A percentile compares a stretch with the other conserved stretches of the same genome.
Evolutionary conservation across 2,113 vertebrate species (phyloP).

Genomic region (Hepsetus odoe): DNA sequence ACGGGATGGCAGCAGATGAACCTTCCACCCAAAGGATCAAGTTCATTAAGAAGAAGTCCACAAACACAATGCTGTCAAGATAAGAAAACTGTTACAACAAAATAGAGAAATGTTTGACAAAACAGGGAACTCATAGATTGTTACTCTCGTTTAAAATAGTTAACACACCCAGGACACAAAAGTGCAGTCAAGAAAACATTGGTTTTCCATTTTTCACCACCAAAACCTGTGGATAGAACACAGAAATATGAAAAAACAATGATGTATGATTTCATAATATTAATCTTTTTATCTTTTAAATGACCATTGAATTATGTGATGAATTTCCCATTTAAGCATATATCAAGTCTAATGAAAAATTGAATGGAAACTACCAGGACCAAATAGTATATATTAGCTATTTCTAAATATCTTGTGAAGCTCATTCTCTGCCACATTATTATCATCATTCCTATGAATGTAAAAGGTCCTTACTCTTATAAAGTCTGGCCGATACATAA

Average conservation of each 20-base stretch:
- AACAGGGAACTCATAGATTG: background rate
- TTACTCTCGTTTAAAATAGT: background rate
- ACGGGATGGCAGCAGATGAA: constrained; percentile 95
- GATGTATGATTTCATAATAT: background rate
- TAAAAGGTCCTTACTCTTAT: constrained; percentile 75
- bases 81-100: background rate
- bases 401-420: background rate
- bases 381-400: no score
- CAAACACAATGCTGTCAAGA: constrained; percentile 90
- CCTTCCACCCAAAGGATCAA: constrained; percentile 98
- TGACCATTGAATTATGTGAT: background rate
- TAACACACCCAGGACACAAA: constrained; percentile 92
- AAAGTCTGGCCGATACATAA: constrained; percentile 88
- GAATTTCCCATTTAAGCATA: no score
- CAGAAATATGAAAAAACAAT: constrained; percentile 48
- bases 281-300: background rate
- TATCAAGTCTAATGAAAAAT: background rate
- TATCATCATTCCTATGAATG: background rate
- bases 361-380: background rate
- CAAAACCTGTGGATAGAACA: constrained; percentile 83
- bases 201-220: constrained; percentile 98
- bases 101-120: background rate
- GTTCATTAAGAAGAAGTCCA: constrained; percentile 98
- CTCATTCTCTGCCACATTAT: background rate
- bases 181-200: constrained; percentile 96